A percentile compares a stretch with the other conserved stretches of the same genome.
Evolutionary conservation across 2,113 vertebrate genomes (phyloP).

Genomic region (Desmodus rotundus): DNA sequence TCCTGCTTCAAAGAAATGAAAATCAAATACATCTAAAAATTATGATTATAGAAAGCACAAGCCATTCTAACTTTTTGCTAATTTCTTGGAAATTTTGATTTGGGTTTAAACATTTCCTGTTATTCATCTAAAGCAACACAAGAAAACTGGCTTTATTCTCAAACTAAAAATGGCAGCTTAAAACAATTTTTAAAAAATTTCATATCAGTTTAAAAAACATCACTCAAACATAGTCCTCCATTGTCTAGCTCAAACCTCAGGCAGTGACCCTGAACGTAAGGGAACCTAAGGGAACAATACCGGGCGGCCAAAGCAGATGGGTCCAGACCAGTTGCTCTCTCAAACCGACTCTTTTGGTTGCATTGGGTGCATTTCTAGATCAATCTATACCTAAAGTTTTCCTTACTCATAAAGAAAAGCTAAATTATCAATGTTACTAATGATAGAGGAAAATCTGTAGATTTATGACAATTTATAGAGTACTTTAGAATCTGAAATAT

Average conservation of each 20-base stretch:
- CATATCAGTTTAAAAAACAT: constrained; percentile 14
- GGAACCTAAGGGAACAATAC: not conserved
- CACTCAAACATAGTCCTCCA: not conserved
- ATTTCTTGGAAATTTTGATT: constrained; percentile 49
- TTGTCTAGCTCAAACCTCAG: not conserved
- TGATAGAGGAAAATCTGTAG: not conserved
- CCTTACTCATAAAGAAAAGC: not conserved
- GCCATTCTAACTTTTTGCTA: not conserved
- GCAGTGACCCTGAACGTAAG: not conserved
- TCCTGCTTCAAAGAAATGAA: constrained; percentile 75
- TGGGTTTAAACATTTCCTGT: constrained; percentile 13
- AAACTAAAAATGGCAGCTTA: not conserved
- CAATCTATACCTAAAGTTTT: not conserved
- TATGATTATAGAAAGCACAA: constrained; percentile 54
- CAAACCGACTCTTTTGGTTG: not conserved
- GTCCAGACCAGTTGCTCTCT: not conserved
- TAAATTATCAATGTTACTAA: not conserved
- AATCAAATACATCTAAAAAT: constrained; percentile 71
- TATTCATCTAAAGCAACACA: not conserved
- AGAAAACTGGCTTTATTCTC: constrained; percentile 25
- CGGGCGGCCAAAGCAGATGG: not conserved
- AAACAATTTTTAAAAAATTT: not conserved
- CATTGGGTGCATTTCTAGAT: not conserved
- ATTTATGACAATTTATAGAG: not conserved
- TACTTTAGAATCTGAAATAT: not conserved